These are phyloP conservation scores for Choristoneura fumiferana DNA, from an alignment of 1,140 invertebrate species.

Conservation along the genomic window DNA sequence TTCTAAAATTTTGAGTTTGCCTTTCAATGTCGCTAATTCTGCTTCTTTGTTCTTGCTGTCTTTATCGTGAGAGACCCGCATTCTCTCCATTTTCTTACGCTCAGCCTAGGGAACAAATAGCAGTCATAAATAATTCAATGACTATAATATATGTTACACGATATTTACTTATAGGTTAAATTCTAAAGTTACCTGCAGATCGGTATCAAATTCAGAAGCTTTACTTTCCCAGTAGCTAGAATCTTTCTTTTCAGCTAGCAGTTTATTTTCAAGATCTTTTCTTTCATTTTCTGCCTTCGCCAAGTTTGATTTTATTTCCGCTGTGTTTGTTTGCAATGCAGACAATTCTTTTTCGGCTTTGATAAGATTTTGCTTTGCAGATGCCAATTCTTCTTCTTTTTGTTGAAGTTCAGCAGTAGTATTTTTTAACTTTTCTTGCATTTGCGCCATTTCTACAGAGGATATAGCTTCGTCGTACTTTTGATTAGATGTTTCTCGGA, in stretches of 20 bases:
- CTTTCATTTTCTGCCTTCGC: constrained; percentile 82
- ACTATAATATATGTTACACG: too few relatives aligned
- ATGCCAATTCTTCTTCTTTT: constrained; percentile 59
- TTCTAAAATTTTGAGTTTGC: constrained; percentile 82
- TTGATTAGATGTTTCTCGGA: constrained; percentile 76
- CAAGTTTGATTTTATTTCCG: constrained; percentile 79
- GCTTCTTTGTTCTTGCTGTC: constrained; percentile 82
- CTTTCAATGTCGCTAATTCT: constrained; percentile 82
- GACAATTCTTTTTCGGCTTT: constrained; percentile 73
- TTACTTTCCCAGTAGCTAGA: constrained; percentile 80
- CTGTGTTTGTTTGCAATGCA: constrained; percentile 73
- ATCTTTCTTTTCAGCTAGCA: constrained; percentile 77
- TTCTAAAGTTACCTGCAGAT: constrained; percentile 80
- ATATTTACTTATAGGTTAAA: background rate
- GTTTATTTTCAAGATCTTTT: constrained; percentile 79
- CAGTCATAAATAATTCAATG: background rate
- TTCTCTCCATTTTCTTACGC: constrained; percentile 80
- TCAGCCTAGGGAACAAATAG: constrained; percentile 78
- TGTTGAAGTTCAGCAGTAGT: constrained; percentile 66
- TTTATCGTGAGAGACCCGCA: constrained; percentile 81
- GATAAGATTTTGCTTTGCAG: constrained; percentile 51
- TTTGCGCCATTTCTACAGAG: constrained; percentile 75
- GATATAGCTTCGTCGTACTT: constrained; percentile 75
- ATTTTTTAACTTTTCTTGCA: constrained; percentile 74
- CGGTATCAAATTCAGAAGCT: constrained; percentile 81